phyloP scores from a whole-genome alignment of 2,797 vertebrate species.

The Okamejei kenojei region DNA sequence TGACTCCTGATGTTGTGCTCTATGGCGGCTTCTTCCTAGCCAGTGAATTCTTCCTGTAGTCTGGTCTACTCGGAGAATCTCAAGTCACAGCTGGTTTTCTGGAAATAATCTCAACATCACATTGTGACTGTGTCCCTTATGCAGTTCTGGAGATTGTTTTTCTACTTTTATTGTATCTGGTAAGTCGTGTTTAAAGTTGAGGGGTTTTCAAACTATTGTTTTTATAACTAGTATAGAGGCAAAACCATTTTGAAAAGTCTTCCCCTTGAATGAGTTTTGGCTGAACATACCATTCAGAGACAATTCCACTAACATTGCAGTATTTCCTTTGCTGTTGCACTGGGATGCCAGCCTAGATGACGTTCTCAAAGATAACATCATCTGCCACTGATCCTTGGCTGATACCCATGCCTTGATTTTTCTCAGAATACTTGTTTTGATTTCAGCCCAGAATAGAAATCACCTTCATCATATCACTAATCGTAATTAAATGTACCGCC shows the following conservation, averaged over 20 bases:
- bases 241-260: neutral
- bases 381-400: neutral
- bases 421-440: neutral
- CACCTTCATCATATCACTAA: neutral
- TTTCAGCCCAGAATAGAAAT: neutral
- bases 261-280: neutral
- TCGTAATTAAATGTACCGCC: neutral
- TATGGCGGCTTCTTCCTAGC: neutral
- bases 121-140: neutral
- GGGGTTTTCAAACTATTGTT: neutral
- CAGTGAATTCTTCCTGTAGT: neutral
- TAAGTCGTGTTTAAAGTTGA: neutral
- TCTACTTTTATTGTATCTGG: neutral
- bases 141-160: neutral
- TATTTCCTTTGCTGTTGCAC: neutral
- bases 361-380: neutral
- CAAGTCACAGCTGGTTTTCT: neutral
- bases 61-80: neutral
- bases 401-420: neutral
- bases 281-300: neutral
- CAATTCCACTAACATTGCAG: neutral
- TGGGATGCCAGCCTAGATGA: neutral
- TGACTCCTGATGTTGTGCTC: neutral
- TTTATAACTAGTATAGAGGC: neutral
- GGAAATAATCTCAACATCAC: conserved; percentile 1